These are phyloP conservation scores for Lissonota sp. DNA, from an alignment of 2,888 invertebrate species.

Conservation along the genomic window DNA sequence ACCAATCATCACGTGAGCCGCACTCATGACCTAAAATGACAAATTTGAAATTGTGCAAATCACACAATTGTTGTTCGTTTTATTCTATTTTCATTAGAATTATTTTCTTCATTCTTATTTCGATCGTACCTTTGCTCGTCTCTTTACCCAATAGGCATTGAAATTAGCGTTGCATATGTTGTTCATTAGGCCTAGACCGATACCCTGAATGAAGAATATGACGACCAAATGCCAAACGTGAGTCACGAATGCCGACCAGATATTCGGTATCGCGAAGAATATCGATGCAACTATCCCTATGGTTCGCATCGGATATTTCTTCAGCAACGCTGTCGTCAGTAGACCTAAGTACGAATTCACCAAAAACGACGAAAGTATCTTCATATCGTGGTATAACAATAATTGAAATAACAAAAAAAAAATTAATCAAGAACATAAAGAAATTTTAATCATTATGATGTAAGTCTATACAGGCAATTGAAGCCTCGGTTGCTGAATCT, in stretches of 20 bases:
- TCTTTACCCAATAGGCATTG: conserved; percentile 90
- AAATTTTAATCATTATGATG: too few relatives aligned
- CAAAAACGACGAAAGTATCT: not conserved
- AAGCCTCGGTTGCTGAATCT: too few relatives aligned
- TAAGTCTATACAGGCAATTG: too few relatives aligned
- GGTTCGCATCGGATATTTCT: conserved; percentile 87
- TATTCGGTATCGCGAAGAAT: conserved; percentile 87
- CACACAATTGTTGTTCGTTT: not conserved
- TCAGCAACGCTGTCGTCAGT: conserved; percentile 88
- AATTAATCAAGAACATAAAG: too few relatives aligned
- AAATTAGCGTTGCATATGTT: conserved; percentile 90
- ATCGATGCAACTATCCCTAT: conserved; percentile 88
- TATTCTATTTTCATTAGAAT: not conserved
- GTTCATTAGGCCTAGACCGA: conserved; percentile 90
- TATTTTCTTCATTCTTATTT: conserved; percentile 9
- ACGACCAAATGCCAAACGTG: conserved; percentile 87
- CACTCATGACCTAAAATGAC: conserved; percentile 87
- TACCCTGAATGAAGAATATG: conserved; percentile 86
- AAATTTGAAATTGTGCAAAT: conserved; percentile 13
- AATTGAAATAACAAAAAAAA: too few relatives aligned
- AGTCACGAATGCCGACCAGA: conserved; percentile 87
- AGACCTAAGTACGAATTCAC: conserved; percentile 85
- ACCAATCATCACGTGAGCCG: conserved; percentile 90
- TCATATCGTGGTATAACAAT: too few relatives aligned
- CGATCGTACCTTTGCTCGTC: conserved; percentile 85